Evolutionary conservation across 2,888 invertebrate genomes (phyloP).

Genomic region (Drosophila imparisetae): DNA sequence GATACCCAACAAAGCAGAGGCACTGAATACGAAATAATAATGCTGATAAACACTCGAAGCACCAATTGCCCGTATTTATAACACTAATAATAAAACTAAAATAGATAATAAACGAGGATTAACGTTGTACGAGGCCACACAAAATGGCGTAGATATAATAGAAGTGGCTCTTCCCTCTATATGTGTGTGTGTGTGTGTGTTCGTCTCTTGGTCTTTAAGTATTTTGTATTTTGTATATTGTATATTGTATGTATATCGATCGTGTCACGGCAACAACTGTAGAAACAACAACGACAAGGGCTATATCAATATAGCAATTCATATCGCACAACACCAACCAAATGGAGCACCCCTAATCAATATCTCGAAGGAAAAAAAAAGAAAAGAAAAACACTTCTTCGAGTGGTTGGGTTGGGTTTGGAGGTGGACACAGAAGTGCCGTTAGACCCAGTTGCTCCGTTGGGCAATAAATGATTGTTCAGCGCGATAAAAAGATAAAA

Average conservation of each 20-base stretch:
- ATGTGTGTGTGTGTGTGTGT: neutral
- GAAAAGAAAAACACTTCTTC: slow-evolving; percentile 37
- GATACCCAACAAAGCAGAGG: slow-evolving; percentile 67
- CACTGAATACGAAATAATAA: slow-evolving; percentile 46
- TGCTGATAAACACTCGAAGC: slow-evolving; percentile 61
- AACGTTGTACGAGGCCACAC: slow-evolving; percentile 44
- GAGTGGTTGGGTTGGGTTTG: slow-evolving; percentile 43
- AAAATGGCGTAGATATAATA: slow-evolving; percentile 61
- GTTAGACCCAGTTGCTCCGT: slow-evolving; percentile 56
- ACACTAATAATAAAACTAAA: slow-evolving; percentile 68
- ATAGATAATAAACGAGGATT: slow-evolving; percentile 73
- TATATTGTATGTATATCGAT: slow-evolving; percentile 43
- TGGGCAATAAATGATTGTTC: slow-evolving; percentile 82
- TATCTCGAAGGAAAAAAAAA: slow-evolving; percentile 60
- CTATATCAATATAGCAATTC: slow-evolving; percentile 50
- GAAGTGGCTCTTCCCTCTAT: slow-evolving; percentile 32
- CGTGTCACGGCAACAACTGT: slow-evolving; percentile 41
- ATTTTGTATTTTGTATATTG: slow-evolving; percentile 34
- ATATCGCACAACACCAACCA: slow-evolving; percentile 47
- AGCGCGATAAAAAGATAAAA: slow-evolving; percentile 82
- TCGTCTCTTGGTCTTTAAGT: slow-evolving; percentile 30
- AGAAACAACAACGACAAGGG: slow-evolving; percentile 24
- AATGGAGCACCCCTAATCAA: slow-evolving; percentile 64
- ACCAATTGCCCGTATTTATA: slow-evolving; percentile 54
- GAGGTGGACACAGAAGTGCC: slow-evolving; percentile 40